These are phyloP conservation scores for Allophyes oxyacanthae DNA, from an alignment of 2,888 invertebrate species.

Conservation along the genomic window DNA sequence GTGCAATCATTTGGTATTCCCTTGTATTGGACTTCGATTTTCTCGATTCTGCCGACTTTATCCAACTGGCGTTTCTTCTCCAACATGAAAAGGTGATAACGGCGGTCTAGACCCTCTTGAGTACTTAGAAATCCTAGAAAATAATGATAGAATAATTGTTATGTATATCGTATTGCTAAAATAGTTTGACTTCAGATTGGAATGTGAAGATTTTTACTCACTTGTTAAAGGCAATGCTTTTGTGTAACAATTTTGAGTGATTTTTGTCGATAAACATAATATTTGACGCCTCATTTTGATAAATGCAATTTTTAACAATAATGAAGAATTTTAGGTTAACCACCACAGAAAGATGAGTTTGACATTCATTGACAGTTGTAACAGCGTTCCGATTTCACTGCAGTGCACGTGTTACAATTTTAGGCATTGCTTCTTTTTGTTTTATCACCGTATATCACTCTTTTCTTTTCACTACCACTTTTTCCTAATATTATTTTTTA, in stretches of 20 bases:
- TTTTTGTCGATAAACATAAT: constrained; percentile 63
- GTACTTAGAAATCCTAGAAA: constrained; percentile 84
- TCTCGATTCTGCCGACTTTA: constrained; percentile 95
- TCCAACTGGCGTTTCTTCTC: constrained; percentile 94
- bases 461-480: no score
- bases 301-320: constrained; percentile 30
- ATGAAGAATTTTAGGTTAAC: constrained; percentile 58
- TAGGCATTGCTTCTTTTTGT: no score
- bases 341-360: constrained; percentile 22
- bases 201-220: constrained; percentile 49
- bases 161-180: background rate
- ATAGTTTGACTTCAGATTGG: background rate
- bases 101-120: constrained; percentile 87
- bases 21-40: constrained; percentile 95
- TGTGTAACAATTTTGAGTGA: constrained; percentile 61
- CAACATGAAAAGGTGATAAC: constrained; percentile 92
- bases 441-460: no score
- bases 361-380: constrained; percentile 34
- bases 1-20: constrained; percentile 93
- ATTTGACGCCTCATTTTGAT: constrained; percentile 75
- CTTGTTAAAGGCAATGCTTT: constrained; percentile 61
- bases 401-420: background rate
- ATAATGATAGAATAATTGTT: constrained; percentile 2
- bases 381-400: background rate
- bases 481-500: no score